Conservation (phyloP, 2,113 vertebrate species). For the Oceanites oceanicus region DNA sequence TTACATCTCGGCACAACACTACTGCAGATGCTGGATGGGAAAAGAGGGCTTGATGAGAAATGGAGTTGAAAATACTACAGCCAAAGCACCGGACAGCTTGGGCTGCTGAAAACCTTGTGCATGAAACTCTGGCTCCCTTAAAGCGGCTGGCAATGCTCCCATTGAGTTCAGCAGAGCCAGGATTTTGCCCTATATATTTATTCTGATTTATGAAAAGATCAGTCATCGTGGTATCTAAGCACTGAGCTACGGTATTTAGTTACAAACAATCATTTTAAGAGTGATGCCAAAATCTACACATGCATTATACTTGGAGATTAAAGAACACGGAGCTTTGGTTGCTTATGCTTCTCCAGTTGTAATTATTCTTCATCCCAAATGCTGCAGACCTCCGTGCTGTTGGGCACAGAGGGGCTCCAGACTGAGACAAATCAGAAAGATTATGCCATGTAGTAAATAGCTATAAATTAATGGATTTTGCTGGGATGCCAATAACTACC, state of each 20-base stretch:
- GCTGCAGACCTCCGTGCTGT: slow-evolving; percentile 9
- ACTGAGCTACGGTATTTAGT: slow-evolving; percentile 68
- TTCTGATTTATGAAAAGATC: slow-evolving; percentile 49
- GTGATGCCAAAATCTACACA: slow-evolving; percentile 51
- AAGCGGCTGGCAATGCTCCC: slow-evolving; percentile 19
- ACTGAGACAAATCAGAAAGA: slow-evolving; percentile 71
- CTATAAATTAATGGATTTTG: slow-evolving; percentile 70
- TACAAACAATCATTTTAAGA: slow-evolving; percentile 71
- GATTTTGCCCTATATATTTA: slow-evolving; percentile 31
- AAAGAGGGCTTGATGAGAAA: slow-evolving; percentile 33
- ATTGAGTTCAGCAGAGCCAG: background rate
- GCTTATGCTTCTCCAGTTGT: slow-evolving; percentile 17
- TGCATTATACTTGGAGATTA: slow-evolving; percentile 65
- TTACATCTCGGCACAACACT: background rate
- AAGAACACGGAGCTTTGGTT: slow-evolving; percentile 17
- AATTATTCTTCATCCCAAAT: slow-evolving; percentile 54
- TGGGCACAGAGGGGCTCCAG: slow-evolving; percentile 39
- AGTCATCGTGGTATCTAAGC: background rate
- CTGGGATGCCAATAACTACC: slow-evolving; percentile 58
- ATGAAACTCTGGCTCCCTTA: background rate
- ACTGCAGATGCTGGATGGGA: slow-evolving; percentile 26
- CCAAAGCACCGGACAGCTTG: background rate
- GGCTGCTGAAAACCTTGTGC: slow-evolving; percentile 8
- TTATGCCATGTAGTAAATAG: slow-evolving; percentile 70
- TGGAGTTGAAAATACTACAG: slow-evolving; percentile 52